Evolutionary conservation across 2,113 vertebrate genomes (phyloP), one percentile per base, ranked within the genome.

Genomic region (Acanthisitta chloris): DNA sequence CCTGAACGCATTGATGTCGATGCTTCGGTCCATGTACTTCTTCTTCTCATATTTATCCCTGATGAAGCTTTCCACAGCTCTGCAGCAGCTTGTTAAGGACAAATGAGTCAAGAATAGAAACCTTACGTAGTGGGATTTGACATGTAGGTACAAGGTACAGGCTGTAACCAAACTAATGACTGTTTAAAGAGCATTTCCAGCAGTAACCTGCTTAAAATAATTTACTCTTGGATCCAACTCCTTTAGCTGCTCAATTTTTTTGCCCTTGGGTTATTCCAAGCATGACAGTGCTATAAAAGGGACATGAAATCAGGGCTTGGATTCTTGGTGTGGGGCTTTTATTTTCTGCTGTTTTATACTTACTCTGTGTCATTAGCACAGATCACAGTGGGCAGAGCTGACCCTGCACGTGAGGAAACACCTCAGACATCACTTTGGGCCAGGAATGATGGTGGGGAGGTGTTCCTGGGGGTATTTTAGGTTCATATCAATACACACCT

Each of bases 41-140:
- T 99, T 99, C 97, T 99, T 99, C 40, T 99, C 99, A 1, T 99
- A 99, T 95, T 99, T 99, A 96, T 99, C 99, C 94, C 99, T 97
- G 94, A 99, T 99, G 97, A 99, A 99, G 91, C 96, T 97, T 94
- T 99, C 99, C 36, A 99, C 98, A 17, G 99, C 98, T 96, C 99
- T 99, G 94, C 40, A 81, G 91, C 94, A 86, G 42, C 79, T 93
- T 42, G 96, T 98, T 98, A 98, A 99, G 96, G 98, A 96, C 80
- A 90, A 97, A 96, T 12, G 49, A 83, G 49, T 85, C 82, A 76
- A 86, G 43, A 55, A 55, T 16, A 65, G 89, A 34, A 55, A 36
- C 34, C 54, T 54, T 21, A 23, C 21, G 1, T 12, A 54, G 72
- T 7, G 14, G 38, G 24, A 36, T 49, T 29, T 78, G 93, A 86